Evolutionary conservation across 1,140 invertebrate genomes (phyloP).

Genomic region (Pseudomyrmex sp.): DNA sequence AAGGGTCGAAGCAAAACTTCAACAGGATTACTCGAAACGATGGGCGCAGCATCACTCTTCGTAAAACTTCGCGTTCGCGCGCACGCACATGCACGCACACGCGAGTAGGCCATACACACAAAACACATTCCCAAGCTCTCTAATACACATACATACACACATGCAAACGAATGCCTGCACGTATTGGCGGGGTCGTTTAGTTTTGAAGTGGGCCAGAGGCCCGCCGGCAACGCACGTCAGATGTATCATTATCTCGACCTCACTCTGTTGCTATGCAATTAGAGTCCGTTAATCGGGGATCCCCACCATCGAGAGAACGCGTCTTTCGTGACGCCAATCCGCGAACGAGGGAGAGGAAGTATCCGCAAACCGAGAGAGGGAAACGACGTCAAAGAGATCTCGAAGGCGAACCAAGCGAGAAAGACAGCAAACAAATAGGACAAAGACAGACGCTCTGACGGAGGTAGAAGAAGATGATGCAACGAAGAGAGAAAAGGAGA

Average conservation of each 20-base stretch:
- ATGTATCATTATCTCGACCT: conserved; percentile 83
- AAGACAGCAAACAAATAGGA: neutral
- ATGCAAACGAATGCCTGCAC: neutral
- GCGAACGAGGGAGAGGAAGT: conserved; percentile 26
- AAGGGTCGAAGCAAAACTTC: neutral
- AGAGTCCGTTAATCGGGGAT: conserved; percentile 82
- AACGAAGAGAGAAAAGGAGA: conserved; percentile 43
- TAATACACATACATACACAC: conserved; percentile 24
- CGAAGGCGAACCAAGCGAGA: neutral
- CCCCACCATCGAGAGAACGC: conserved; percentile 50
- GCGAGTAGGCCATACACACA: too few species aligned
- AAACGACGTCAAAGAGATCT: neutral
- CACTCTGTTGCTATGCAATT: conserved; percentile 84
- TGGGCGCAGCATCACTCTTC: conserved; percentile 45
- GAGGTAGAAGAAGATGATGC: conserved; percentile 10
- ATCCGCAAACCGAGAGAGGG: conserved; percentile 11
- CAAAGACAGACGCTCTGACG: neutral
- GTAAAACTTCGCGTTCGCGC: conserved; percentile 34
- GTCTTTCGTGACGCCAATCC: conserved; percentile 64
- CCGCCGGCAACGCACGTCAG: conserved; percentile 77
- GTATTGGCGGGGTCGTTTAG: conserved; percentile 58
- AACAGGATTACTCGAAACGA: neutral
- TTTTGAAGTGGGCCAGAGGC: conserved; percentile 79
- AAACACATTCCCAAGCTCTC: neutral
- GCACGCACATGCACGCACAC: conserved; percentile 7